These are phyloP conservation scores for Archegozetes longisetosus DNA, from an alignment of 1,140 invertebrate genomes.

Conservation along the genomic window DNA sequence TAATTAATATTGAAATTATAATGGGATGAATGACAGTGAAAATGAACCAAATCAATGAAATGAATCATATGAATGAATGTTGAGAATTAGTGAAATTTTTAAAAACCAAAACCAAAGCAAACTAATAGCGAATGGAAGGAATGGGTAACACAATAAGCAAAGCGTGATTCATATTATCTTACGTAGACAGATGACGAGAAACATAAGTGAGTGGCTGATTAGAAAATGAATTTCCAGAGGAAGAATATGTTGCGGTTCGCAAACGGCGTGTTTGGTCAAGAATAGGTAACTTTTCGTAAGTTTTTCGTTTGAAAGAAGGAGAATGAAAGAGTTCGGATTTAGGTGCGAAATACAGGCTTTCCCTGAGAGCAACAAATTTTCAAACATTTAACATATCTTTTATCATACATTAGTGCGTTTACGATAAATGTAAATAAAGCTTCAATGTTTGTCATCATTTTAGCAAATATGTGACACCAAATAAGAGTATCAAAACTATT, in stretches of 20 bases:
- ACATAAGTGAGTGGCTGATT: slow-evolving; percentile 2
- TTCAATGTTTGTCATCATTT: too few relatives aligned
- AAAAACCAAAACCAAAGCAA: background rate
- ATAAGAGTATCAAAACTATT: too few relatives aligned
- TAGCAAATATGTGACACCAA: too few relatives aligned
- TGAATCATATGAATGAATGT: too few relatives aligned
- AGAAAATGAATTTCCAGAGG: background rate
- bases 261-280: background rate
- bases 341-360: background rate
- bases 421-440: too few relatives aligned
- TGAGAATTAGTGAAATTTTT: background rate
- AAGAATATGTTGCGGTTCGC: background rate
- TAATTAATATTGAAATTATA: too few relatives aligned
- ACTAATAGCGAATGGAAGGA: background rate
- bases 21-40: too few relatives aligned
- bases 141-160: background rate
- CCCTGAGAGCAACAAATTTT: slow-evolving; percentile 10
- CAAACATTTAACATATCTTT: background rate
- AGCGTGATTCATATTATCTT: background rate
- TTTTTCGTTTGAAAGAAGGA: slow-evolving; percentile 24
- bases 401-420: background rate
- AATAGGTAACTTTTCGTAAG: slow-evolving; percentile 5
- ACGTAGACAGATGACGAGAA: slow-evolving; percentile 8
- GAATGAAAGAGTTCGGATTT: slow-evolving; percentile 19
- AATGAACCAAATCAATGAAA: too few relatives aligned